Base-by-base conservation (phyloP, 2,113 vertebrate species). In the Cyanoramphus novaezelandiae region DNA sequence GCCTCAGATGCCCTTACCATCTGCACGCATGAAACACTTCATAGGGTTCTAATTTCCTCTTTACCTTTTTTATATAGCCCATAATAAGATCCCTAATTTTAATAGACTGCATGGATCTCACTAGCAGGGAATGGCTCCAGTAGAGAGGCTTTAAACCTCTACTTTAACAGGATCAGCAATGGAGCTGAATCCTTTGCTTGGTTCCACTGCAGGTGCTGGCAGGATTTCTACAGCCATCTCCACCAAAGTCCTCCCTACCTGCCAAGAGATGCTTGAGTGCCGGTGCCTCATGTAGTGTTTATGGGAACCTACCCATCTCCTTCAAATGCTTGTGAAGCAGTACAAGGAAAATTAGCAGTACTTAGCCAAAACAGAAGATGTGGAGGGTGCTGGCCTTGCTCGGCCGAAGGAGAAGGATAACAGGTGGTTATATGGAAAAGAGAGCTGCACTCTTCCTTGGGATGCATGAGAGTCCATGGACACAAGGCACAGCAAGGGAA, bases 21-120 rank as follows among this genome's bases (percentile, higher is more conserved):
- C 89, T 95, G 95, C 75, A 68, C 59, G 35, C 64, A 33, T 87
- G 95, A 93, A 96, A 94, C 74, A 31, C 41, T 91, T 96, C 96
- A 96, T 95, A 94, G 88, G 96, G 93, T 96, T 97, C 85, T 96
- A 75, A 97, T 97, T 97, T 97, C 96, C 95, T 95, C 72, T 92
- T 93, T 92, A 96, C 92, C 84, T 92, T 94, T 96, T 96, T 94
- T 97, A 97, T 96, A 70, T 92, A 86, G 74, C 60, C 74, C 72
- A 94, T 96, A 97, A 97, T 96, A 96, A 96, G 94, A 95, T 79
- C 76, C 71, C 92, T 96, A 86, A 93, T 96, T 95, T 96, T 95
- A 96, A 96, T 91, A 81, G 84, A 83, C 89, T 96, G 53, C 69
- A 82, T 92, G 93, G 77, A 91, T 94, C 82, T 95, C 74, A 37